phyloP scores from a whole-genome alignment of 2,888 invertebrate genomes.

The Melolontha melolontha region DNA sequence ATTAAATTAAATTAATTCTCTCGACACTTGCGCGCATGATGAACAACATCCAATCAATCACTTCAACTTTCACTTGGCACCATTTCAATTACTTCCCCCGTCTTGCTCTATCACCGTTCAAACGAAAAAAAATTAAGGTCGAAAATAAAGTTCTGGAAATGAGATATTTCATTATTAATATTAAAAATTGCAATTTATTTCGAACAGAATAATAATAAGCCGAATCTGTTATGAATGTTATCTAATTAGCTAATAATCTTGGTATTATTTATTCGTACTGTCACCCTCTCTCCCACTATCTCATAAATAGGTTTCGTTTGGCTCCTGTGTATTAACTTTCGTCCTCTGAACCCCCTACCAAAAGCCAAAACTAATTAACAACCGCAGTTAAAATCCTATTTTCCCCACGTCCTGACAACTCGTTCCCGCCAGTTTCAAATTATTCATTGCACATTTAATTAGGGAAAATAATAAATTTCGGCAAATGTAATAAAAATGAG shows the following conservation, averaged over 20 bases:
- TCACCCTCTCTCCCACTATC: not conserved
- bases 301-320: too few relatives aligned
- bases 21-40: not conserved
- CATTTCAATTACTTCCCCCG: conserved; percentile 26
- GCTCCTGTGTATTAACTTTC: too few relatives aligned
- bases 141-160: conserved; percentile 16
- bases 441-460: conserved; percentile 61
- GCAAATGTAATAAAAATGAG: conserved; percentile 63
- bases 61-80: conserved; percentile 18
- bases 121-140: conserved; percentile 24
- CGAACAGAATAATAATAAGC: conserved; percentile 9
- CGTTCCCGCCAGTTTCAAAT: conserved; percentile 42
- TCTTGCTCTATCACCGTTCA: not conserved
- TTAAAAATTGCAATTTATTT: conserved; percentile 3
- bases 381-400: conserved; percentile 24
- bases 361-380: conserved; percentile 41
- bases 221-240: not conserved
- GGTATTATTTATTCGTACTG: conserved; percentile 3
- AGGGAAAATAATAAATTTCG: conserved; percentile 61
- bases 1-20: conserved; percentile 20
- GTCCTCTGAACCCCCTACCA: not conserved
- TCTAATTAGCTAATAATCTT: conserved; percentile 17
- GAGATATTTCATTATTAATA: not conserved
- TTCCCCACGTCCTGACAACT: not conserved
- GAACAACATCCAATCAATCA: conserved; percentile 16